Evolutionary conservation across 2,888 invertebrate species (phyloP).

Genomic region (Agrochola circellaris): DNA sequence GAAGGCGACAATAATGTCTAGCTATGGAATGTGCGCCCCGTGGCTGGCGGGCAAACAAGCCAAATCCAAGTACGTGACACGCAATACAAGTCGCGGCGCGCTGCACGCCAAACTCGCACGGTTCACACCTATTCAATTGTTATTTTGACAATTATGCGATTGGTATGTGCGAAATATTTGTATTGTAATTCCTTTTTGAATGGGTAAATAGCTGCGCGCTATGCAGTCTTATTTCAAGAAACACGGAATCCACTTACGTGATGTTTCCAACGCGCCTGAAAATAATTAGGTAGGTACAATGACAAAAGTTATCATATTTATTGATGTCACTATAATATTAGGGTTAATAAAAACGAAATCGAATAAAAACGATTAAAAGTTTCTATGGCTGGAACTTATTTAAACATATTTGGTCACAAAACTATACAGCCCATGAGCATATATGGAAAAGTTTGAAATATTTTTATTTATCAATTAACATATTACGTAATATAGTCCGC

Average conservation of each 20-base stretch:
- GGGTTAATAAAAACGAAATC: neutral
- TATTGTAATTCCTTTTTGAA: neutral
- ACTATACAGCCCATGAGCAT: neutral
- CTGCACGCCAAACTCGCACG: conserved; percentile 60
- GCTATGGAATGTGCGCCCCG: conserved; percentile 72
- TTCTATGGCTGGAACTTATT: neutral
- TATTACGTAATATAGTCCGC: too few species aligned
- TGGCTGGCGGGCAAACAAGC: conserved; percentile 78
- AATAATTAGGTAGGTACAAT: neutral
- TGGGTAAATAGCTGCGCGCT: neutral
- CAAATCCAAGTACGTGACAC: conserved; percentile 80
- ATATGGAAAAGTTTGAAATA: neutral
- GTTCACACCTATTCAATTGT: conserved; percentile 62
- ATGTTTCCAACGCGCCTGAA: neutral
- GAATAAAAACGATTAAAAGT: neutral
- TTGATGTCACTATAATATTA: neutral
- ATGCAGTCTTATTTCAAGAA: neutral
- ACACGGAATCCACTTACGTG: neutral
- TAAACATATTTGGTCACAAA: neutral
- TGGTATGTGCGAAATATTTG: conserved; percentile 17
- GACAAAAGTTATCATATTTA: neutral
- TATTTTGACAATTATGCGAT: conserved; percentile 59
- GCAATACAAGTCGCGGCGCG: conserved; percentile 72
- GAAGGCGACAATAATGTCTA: conserved; percentile 68
- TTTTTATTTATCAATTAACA: neutral